Percentiles rank a stretch among this genome's conserved stretches.
Conservation (phyloP, 2,888 invertebrate genomes). For the Polydrusus pterygomalis region DNA sequence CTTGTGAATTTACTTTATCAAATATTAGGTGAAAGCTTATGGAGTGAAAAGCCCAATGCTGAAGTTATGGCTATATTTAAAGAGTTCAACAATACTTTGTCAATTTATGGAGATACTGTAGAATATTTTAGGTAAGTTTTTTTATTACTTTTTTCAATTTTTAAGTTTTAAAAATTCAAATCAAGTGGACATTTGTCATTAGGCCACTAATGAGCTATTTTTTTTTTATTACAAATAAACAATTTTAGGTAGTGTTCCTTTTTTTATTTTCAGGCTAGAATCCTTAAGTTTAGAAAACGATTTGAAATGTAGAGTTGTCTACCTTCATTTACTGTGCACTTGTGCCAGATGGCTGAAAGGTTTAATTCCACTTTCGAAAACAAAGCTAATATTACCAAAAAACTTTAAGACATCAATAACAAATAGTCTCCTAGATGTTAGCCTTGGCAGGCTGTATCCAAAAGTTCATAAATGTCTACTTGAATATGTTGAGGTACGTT, state of each 20-base stretch:
- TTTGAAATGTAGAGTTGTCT: slow-evolving; percentile 68
- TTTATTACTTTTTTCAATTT: too few relatives aligned
- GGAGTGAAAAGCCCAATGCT: slow-evolving; percentile 74
- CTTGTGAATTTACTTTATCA: slow-evolving; percentile 74
- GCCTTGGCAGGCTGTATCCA: slow-evolving; percentile 72
- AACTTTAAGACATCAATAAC: slow-evolving; percentile 71
- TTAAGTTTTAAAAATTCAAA: too few relatives aligned
- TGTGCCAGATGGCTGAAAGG: slow-evolving; percentile 69
- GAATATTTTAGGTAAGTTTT: slow-evolving; percentile 73
- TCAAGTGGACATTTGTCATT: too few relatives aligned
- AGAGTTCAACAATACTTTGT: slow-evolving; percentile 75
- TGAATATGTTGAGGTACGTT: slow-evolving; percentile 71
- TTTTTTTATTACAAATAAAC: too few relatives aligned
- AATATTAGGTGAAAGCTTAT: slow-evolving; percentile 75
- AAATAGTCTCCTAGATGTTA: slow-evolving; percentile 71
- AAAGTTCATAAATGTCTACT: slow-evolving; percentile 70
- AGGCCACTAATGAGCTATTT: too few relatives aligned
- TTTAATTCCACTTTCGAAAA: slow-evolving; percentile 71
- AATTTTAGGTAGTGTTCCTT: too few relatives aligned
- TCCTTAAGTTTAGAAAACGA: slow-evolving; percentile 64
- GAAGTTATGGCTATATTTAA: slow-evolving; percentile 73
- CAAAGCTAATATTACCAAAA: slow-evolving; percentile 71
- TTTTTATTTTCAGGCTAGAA: slow-evolving; percentile 65
- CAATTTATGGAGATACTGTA: slow-evolving; percentile 76
- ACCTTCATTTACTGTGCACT: slow-evolving; percentile 72